Conservation (phyloP, 2,797 vertebrate species). For the Pachyuromys duprasi region DNA sequence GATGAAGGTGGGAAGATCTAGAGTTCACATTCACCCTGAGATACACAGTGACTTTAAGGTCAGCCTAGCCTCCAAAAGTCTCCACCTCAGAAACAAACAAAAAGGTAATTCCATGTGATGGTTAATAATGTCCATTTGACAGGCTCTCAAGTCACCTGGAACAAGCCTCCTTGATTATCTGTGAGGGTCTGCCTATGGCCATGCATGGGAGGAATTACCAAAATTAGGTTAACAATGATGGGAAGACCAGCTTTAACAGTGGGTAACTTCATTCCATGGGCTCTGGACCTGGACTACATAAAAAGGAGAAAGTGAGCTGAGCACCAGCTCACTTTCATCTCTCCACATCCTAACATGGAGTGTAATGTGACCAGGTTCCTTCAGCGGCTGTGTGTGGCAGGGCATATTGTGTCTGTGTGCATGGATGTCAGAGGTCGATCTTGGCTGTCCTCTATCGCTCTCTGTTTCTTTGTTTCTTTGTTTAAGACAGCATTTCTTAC, state of each 20-base stretch:
- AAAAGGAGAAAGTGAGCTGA: not conserved
- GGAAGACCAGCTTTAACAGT: not conserved
- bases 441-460: not conserved
- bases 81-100: not conserved
- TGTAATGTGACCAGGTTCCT: not conserved
- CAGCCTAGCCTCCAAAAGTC: not conserved
- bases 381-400: not conserved
- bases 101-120: not conserved
- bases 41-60: not conserved
- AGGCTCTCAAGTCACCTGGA: not conserved
- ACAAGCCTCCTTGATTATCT: not conserved
- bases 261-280: not conserved
- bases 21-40: not conserved
- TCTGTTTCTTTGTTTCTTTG: not conserved
- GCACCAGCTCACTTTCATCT: not conserved
- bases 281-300: not conserved
- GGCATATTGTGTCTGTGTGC: not conserved
- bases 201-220: not conserved
- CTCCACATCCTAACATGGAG: not conserved
- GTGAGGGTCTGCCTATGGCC: not conserved
- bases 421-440: not conserved
- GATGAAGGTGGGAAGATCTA: too few species aligned
- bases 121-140: not conserved
- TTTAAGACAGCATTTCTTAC: not conserved
- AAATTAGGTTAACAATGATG: not conserved